Evolutionary conservation across 1,140 invertebrate species (phyloP).

Genomic region (Drosophila pectinifera): DNA sequence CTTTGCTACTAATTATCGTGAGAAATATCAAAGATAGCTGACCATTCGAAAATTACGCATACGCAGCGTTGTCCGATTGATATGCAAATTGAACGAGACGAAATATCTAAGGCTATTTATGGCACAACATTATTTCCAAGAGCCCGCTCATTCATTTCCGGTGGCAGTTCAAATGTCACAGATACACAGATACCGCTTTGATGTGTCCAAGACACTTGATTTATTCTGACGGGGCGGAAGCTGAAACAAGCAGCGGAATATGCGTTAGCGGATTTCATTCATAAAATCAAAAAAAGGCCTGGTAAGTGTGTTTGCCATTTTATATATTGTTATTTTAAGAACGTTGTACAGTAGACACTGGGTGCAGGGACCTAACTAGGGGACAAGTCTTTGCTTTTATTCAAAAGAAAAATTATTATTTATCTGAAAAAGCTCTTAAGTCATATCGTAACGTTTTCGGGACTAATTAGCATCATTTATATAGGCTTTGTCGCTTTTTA

Average conservation of each 20-base stretch:
- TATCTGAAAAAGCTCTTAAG: neutral
- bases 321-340: conserved; percentile 2
- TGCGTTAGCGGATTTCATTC: conserved; percentile 55
- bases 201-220: conserved; percentile 62
- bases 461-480: neutral
- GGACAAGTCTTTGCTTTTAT: no score
- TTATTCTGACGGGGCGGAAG: conserved; percentile 61
- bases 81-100: conserved; percentile 22
- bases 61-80: conserved; percentile 39
- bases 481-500: neutral
- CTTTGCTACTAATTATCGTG: conserved; percentile 73
- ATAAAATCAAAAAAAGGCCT: conserved; percentile 49
- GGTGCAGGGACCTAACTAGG: neutral
- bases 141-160: conserved; percentile 58
- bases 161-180: conserved; percentile 62
- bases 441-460: neutral
- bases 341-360: neutral
- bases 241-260: conserved; percentile 46
- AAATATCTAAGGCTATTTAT: conserved; percentile 38
- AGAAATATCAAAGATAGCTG: conserved; percentile 53
- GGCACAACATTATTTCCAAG: conserved; percentile 31
- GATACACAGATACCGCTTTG: conserved; percentile 55
- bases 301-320: neutral
- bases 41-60: conserved; percentile 55
- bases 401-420: no score